Evolutionary conservation across 1,140 invertebrate species (phyloP), one percentile per base, ranked within the genome.

Genomic region (Drosophila pandora): DNA sequence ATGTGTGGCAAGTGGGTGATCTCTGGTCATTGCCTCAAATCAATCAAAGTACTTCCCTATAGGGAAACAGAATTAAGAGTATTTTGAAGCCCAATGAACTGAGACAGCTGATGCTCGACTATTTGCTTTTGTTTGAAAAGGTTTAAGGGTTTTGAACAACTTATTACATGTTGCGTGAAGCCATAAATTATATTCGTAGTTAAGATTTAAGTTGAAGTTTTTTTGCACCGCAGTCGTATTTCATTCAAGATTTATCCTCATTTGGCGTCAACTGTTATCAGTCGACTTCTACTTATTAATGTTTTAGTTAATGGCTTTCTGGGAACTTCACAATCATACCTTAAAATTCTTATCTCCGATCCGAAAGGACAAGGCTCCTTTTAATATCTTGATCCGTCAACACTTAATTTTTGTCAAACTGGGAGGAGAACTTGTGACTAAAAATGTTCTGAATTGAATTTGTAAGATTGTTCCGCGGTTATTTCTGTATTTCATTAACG

Each of bases 401-500:
- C 41, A 43, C 41, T 17, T 43, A 5, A 43, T 49, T 34, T 47
- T 47, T 6, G 3, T 48, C 12, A 1, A 39, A 43, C 47, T 72
- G n/a, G 25, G 25, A 39, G 21, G 25, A 39, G n/a, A 30, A 8
- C 43, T 13, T 25, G 56, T 34, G 49, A 39, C 34, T 61, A 91
- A 64, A 65, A 91, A 90, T 88, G 90, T 91, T 76, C 90, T 88
- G 58, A 90, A 91, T 56, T 91, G 90, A 71, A 91, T 76, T 89
- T 91, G 89, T 32, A 91, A 55, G 63, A 91, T 91, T 37, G 65
- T 74, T 34, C 89, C 89, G 47, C 81, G 87, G 59, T 85, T 90
- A 43, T 79, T 91, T 87, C 60, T 90, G 60, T 91, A 91, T 91
- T 91, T 91, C 90, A 91, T 90, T 91, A 90, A 90, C 77, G 71